Percentiles rank a stretch among this genome's conserved stretches.
Conservation (phyloP, 2,113 vertebrate genomes). For the Papio anubis region DNA sequence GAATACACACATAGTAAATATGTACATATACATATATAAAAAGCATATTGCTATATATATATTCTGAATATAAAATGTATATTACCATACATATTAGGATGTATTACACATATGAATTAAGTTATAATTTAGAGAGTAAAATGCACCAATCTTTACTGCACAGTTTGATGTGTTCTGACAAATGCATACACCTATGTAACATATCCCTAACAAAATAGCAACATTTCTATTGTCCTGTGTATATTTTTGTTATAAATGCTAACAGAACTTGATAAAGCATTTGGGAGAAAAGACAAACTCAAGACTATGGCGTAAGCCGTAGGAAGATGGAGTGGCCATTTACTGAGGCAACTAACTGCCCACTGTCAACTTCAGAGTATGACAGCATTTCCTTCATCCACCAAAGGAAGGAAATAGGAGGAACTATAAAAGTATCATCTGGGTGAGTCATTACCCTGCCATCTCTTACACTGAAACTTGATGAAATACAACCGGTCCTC, state of each 20-base stretch:
- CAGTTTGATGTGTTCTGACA: background rate
- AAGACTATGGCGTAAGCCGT: background rate
- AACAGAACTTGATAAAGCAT: background rate
- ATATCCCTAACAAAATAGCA: background rate
- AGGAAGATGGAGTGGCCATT: background rate
- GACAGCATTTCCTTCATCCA: background rate
- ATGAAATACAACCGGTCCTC: background rate
- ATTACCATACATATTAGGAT: background rate
- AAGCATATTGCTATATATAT: too few species aligned
- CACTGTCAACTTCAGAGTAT: background rate
- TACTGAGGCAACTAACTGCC: background rate
- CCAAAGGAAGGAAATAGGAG: background rate
- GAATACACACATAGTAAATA: background rate
- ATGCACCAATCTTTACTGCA: background rate
- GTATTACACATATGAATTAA: background rate
- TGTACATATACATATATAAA: too few species aligned
- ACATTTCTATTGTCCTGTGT: background rate
- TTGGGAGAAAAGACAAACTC: background rate
- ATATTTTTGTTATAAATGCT: background rate
- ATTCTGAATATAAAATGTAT: background rate
- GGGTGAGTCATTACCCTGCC: background rate
- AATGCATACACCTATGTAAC: background rate
- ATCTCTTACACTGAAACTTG: background rate
- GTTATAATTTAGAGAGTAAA: background rate
- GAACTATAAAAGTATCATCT: background rate